A percentile compares a stretch with the other conserved stretches of the same genome.
These are phyloP conservation scores for Bedellia somnulentella DNA, from an alignment of 2,888 invertebrate species.

Conservation along the genomic window DNA sequence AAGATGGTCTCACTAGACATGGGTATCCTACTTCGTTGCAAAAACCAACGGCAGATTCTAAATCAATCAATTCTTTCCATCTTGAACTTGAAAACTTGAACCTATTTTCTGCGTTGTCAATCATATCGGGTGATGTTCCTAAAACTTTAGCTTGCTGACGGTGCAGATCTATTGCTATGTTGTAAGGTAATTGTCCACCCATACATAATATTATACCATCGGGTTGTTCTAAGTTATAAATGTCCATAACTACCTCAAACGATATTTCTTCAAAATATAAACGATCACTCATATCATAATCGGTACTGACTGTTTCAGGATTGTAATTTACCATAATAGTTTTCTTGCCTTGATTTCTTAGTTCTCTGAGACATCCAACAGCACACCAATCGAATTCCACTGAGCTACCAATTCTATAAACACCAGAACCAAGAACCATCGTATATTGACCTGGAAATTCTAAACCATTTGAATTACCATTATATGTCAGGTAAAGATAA, in stretches of 20 bases:
- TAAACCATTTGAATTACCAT: conserved; percentile 81
- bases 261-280: conserved; percentile 99
- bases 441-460: conserved; percentile 76
- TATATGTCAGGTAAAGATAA: conserved; percentile 97
- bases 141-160: conserved; percentile 87
- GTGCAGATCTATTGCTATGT: conserved; percentile 98
- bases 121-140: conserved; percentile 94
- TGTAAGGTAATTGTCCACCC: conserved; percentile 98
- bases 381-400: conserved; percentile 99
- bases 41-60: conserved; percentile 85
- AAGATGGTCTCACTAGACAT: conserved; percentile 95
- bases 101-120: conserved; percentile 97
- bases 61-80: conserved; percentile 95
- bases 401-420: conserved; percentile 97
- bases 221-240: conserved; percentile 91
- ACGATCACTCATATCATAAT: conserved; percentile 99
- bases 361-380: conserved; percentile 91
- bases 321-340: conserved; percentile 99
- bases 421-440: conserved; percentile 94
- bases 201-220: conserved; percentile 94
- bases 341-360: conserved; percentile 81
- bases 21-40: conserved; percentile 96
- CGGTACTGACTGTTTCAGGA: conserved; percentile 99
- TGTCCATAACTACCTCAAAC: conserved; percentile 98
- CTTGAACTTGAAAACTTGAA: conserved; percentile 97